Base-by-base conservation (phyloP, 2,797 vertebrate species). In the Esox lucius region DNA sequence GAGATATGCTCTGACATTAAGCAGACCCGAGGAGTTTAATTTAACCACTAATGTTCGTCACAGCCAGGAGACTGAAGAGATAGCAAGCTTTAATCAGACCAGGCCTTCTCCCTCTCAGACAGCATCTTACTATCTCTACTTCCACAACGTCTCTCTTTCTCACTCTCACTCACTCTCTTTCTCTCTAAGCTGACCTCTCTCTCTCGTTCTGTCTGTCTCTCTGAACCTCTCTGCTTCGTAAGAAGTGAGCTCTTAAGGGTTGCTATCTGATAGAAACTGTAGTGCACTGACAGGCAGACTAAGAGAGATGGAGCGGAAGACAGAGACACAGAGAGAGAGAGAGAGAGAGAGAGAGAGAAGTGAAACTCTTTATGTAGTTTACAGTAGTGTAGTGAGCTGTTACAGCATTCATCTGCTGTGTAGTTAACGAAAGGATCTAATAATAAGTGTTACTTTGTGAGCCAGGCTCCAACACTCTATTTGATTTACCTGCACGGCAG, bases 21-120 rank as follows among this genome's bases (percentile, higher is more conserved):
- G 84, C 85, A 86, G 83, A 89, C 84, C 84, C 81, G 81, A 83
- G 86, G 87, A 87, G 82, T 91, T 91, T 89, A 85, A 92, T 93
- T 93, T 90, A 83, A 83, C 84, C 84, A 82, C 87, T 91, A 92
- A 92, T 91, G 88, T 91, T 85, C 86, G 92, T 91, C 91, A 93
- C 83, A 89, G 88, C 85, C 87, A 88, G 87, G 81, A 90, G 90
- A 86, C 83, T 86, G 89, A 88, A 86, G 81, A 90, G 90, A 86
- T 81, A 85, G 92, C 91, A 90, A 75, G 87, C 81, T 91, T 84
- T 82, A 84, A 87, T 24, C 83, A 84, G 87, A 24, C 83, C 75
- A 76, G 84, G 79, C 81, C 68, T 78, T 86, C 80, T 78, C 79
- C 80, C 80, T 85, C 83, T 28, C 81, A 16, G 19, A 59, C 62